A percentile compares a stretch with the other conserved stretches of the same genome.
These are phyloP conservation scores for Cecropterus lyciades DNA, from an alignment of 1,140 invertebrate genomes.

Conservation along the genomic window DNA sequence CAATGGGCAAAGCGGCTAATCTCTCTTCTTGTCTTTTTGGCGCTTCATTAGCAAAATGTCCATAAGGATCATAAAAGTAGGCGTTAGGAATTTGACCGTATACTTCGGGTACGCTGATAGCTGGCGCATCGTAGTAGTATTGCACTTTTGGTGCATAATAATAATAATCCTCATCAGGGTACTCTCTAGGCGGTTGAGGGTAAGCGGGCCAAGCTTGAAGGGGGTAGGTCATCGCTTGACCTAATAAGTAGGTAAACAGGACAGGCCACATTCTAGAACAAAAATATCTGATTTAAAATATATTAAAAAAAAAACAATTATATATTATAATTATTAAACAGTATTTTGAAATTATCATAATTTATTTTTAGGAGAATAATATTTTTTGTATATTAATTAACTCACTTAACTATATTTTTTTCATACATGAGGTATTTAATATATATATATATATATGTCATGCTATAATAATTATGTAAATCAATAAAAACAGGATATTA, in stretches of 20 bases:
- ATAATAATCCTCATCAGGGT: constrained; percentile 74
- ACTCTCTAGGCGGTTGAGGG: constrained; percentile 71
- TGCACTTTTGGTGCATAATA: constrained; percentile 67
- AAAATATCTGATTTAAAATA: constrained; percentile 35
- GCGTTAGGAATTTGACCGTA: constrained; percentile 80
- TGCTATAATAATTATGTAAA: no score
- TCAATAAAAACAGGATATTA: no score
- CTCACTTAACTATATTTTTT: no score
- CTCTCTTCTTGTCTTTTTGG: constrained; percentile 83
- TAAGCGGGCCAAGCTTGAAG: constrained; percentile 82
- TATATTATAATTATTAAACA: not conserved
- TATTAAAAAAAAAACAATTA: not conserved
- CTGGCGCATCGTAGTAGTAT: constrained; percentile 70
- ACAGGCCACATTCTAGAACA: constrained; percentile 66
- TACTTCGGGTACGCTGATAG: constrained; percentile 63
- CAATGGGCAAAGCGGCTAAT: constrained; percentile 84
- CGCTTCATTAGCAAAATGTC: constrained; percentile 84
- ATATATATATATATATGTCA: no score
- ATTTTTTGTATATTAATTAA: no score
- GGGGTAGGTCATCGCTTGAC: constrained; percentile 67
- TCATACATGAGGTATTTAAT: no score
- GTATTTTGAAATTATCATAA: no score
- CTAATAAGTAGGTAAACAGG: constrained; percentile 69
- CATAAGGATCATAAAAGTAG: constrained; percentile 84
- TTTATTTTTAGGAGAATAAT: no score